phyloP scores from a whole-genome alignment of 2,113 vertebrate species.

The Periophthalmodon schlosseri region DNA sequence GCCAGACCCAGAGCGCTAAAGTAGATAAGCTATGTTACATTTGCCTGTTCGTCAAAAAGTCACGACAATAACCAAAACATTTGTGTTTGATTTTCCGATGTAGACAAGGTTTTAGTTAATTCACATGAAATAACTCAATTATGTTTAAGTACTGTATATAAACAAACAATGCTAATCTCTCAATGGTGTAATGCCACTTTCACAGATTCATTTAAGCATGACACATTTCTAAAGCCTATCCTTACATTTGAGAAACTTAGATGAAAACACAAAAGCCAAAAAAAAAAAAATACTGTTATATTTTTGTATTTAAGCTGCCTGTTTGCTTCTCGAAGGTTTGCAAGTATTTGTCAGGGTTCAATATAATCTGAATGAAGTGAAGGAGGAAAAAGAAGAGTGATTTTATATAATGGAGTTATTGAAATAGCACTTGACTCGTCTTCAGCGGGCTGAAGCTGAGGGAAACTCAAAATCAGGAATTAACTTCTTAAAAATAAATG shows the following conservation, averaged over 20 bases:
- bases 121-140: slow-evolving; percentile 55
- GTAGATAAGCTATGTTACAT: slow-evolving; percentile 82
- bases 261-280: slow-evolving; percentile 44
- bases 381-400: slow-evolving; percentile 2
- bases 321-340: slow-evolving; percentile 47
- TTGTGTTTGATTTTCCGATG: slow-evolving; percentile 77
- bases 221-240: slow-evolving; percentile 88
- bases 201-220: slow-evolving; percentile 88
- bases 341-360: slow-evolving; percentile 22
- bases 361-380: slow-evolving; percentile 16
- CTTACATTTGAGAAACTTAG: slow-evolving; percentile 76
- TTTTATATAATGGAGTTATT: slow-evolving; percentile 21
- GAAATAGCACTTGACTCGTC: slow-evolving; percentile 4
- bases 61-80: slow-evolving; percentile 93
- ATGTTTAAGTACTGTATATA: slow-evolving; percentile 72
- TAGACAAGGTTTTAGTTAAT: slow-evolving; percentile 68
- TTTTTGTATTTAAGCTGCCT: slow-evolving; percentile 71
- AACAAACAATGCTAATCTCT: slow-evolving; percentile 78
- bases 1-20: slow-evolving; percentile 46
- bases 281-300: slow-evolving; percentile 53
- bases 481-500: slow-evolving; percentile 32
- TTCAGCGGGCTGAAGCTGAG: slow-evolving; percentile 22
- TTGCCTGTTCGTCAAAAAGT: slow-evolving; percentile 84
- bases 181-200: slow-evolving; percentile 90
- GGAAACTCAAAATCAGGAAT: slow-evolving; percentile 20